These are phyloP conservation scores for Nephrotoma appendiculata DNA, from an alignment of 2,888 invertebrate species.

Conservation along the genomic window DNA sequence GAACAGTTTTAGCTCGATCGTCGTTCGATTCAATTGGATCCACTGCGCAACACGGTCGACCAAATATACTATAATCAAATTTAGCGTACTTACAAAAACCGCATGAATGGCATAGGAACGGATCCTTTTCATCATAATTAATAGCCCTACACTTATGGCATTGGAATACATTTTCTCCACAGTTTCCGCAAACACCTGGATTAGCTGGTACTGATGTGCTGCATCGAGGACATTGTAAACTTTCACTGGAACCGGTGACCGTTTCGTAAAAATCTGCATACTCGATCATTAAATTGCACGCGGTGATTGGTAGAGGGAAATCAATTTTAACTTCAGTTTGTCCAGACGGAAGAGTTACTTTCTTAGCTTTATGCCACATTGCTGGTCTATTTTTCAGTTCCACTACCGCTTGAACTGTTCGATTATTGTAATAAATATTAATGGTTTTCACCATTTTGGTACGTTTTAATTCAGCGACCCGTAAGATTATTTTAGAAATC, in stretches of 20 bases:
- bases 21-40: conserved; percentile 96
- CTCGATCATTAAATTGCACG: conserved; percentile 96
- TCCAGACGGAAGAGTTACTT: conserved; percentile 74
- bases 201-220: conserved; percentile 94
- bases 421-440: conserved; percentile 93
- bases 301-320: conserved; percentile 91
- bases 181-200: conserved; percentile 78
- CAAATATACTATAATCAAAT: conserved; percentile 88
- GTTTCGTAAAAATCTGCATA: conserved; percentile 97
- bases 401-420: conserved; percentile 90
- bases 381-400: conserved; percentile 93
- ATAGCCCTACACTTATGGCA: conserved; percentile 98
- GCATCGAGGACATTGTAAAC: conserved; percentile 89
- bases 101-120: conserved; percentile 96
- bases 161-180: conserved; percentile 95
- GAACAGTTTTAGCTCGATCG: conserved; percentile 87
- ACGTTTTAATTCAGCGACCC: conserved; percentile 89
- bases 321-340: conserved; percentile 95
- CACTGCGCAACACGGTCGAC: conserved; percentile 87
- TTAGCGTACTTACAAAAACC: conserved; percentile 99
- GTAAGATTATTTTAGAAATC: conserved; percentile 82
- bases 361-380: conserved; percentile 95
- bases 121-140: conserved; percentile 98
- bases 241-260: conserved; percentile 83
- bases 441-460: conserved; percentile 95